Conservation (phyloP, 2,797 vertebrate species). For the Acanthornis magna region DNA sequence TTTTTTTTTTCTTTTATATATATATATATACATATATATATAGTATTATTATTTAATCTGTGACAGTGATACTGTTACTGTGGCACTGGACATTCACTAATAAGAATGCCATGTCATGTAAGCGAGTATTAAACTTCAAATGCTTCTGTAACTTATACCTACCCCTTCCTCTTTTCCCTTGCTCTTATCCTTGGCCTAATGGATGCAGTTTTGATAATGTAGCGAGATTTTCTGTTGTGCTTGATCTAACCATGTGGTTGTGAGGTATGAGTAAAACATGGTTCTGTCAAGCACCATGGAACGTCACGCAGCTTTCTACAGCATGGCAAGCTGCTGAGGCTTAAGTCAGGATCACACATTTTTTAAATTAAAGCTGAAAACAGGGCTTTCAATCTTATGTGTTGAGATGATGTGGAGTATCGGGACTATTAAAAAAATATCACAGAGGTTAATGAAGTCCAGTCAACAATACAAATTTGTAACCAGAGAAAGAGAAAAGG, state of each 20-base stretch:
- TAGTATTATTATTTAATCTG: slow-evolving; percentile 56
- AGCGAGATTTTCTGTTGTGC: slow-evolving; percentile 99
- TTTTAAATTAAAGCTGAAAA: slow-evolving; percentile 70
- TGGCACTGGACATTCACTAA: slow-evolving; percentile 71
- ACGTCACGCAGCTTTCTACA: slow-evolving; percentile 97
- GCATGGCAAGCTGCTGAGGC: slow-evolving; percentile 91
- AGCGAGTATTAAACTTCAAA: slow-evolving; percentile 65
- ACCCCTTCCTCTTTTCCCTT: slow-evolving; percentile 72
- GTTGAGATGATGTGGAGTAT: slow-evolving; percentile 67
- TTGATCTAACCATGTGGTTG: slow-evolving; percentile 99
- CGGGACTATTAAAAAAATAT: slow-evolving; percentile 42
- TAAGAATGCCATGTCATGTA: slow-evolving; percentile 74
- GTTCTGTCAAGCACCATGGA: slow-evolving; percentile 99
- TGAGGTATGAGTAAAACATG: slow-evolving; percentile 99
- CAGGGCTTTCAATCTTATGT: slow-evolving; percentile 60
- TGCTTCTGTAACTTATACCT: slow-evolving; percentile 59
- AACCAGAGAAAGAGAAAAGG: slow-evolving; percentile 50
- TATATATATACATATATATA: background rate
- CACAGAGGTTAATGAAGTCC: slow-evolving; percentile 53
- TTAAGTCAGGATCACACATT: slow-evolving; percentile 74
- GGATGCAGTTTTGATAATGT: slow-evolving; percentile 88
- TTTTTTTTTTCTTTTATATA: too few relatives aligned
- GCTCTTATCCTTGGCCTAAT: slow-evolving; percentile 86
- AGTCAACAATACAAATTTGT: slow-evolving; percentile 29
- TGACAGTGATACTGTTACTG: slow-evolving; percentile 70